Percentiles rank a stretch among this genome's conserved stretches.
Conservation (phyloP, 2,888 invertebrate species). For the Drosophila macrospina region DNA sequence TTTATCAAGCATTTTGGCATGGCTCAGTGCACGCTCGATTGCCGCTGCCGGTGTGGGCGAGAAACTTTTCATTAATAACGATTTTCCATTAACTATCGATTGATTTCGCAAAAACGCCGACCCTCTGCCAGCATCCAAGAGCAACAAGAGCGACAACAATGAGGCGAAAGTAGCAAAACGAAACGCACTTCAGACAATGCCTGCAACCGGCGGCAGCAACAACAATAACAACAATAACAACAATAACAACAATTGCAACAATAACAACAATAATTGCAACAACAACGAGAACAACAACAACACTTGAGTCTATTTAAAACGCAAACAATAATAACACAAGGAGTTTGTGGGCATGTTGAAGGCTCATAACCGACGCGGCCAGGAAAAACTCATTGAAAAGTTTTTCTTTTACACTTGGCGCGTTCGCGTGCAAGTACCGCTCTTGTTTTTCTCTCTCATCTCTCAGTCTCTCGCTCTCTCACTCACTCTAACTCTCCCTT, state of each 20-base stretch:
- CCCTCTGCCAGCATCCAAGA: slow-evolving; percentile 53
- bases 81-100: slow-evolving; percentile 86
- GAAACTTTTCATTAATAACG: slow-evolving; percentile 85
- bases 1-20: slow-evolving; percentile 83
- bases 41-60: slow-evolving; percentile 50
- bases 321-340: slow-evolving; percentile 78
- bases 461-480: neutral
- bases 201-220: slow-evolving; percentile 62
- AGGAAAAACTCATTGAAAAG: slow-evolving; percentile 84
- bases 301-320: slow-evolving; percentile 81
- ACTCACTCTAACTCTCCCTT: neutral
- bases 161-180: slow-evolving; percentile 69
- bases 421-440: slow-evolving; percentile 57
- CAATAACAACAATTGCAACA: slow-evolving; percentile 36
- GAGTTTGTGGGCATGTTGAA: slow-evolving; percentile 35
- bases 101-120: slow-evolving; percentile 81
- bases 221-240: slow-evolving; percentile 40
- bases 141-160: slow-evolving; percentile 49
- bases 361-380: slow-evolving; percentile 74
- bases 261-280: slow-evolving; percentile 33
- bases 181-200: slow-evolving; percentile 81
- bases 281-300: slow-evolving; percentile 56
- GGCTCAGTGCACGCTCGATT: slow-evolving; percentile 82
- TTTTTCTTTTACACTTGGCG: slow-evolving; percentile 80
- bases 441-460: slow-evolving; percentile 11